Evolutionary conservation across 1,140 invertebrate genomes (phyloP), one percentile per base, ranked within the genome.

Genomic region (Heliothis virescens): DNA sequence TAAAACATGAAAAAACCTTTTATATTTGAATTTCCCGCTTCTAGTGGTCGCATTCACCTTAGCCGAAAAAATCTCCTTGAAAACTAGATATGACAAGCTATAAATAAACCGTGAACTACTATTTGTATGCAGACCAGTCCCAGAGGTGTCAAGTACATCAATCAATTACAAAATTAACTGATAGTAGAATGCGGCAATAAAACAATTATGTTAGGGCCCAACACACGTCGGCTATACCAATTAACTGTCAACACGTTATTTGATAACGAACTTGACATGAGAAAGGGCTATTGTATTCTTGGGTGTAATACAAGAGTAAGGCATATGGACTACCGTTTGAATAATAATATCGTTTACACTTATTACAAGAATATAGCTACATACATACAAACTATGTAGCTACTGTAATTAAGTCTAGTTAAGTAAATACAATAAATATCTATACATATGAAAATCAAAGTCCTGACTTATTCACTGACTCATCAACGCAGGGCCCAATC

Each of bases 111-210:
- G 7, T 60, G 4, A 15, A 60, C 2, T 29, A 59, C 21, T 13
- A 60, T 60, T 60, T 29, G 12, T 60, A 60, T 60, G 57, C 57
- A 60, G 21, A 60, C 16, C 21, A 60, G 62, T 47, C 34, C 34
- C 47, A 13, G n/a, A 63, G 62, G 34, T 63, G 62, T 63, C 62
- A 63, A 47, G 60, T 5, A 47, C 62, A 63, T 63, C 34, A 63
- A 63, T 63, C 62, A 63, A 63, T 63, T 41, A 16, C 21, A 60
- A 60, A 60, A 60, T 60, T 63, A 47, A 10, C 34, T 63, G 62
- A 63, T 63, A 63, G 10, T 34, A 47, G n/a, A 41, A 60, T 13
- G 21, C 62, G 10, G 62, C 26, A 63, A 63, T 63, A 63, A 63
- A 63, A 63, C 34, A 63, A 63, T 63, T 41, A 63, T 3, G 34